Percentiles rank a stretch among this genome's conserved stretches.
These are phyloP conservation scores for Aeoliscus strigatus DNA, from an alignment of 2,797 vertebrate genomes.

Conservation along the genomic window DNA sequence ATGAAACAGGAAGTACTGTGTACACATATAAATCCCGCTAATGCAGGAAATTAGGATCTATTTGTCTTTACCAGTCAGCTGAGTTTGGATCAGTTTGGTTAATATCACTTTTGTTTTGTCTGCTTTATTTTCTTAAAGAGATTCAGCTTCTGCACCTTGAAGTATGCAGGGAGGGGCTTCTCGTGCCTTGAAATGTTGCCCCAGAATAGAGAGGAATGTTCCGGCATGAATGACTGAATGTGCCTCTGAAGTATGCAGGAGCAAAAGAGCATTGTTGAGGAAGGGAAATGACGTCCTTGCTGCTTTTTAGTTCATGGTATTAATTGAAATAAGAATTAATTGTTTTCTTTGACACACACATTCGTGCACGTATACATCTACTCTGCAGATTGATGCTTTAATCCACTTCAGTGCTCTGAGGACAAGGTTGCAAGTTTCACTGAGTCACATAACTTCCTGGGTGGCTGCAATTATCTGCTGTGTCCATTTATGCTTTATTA, in stretches of 20 bases:
- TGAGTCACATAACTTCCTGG: conserved; percentile 15
- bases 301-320: background rate
- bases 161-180: conserved; percentile 13
- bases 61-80: too few species aligned
- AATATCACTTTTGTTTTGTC: conserved; percentile 15
- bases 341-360: background rate
- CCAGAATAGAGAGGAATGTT: conserved; percentile 65
- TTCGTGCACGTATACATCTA: conserved; percentile 4
- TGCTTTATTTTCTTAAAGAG: conserved; percentile 14
- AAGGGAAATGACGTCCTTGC: conserved; percentile 18
- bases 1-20: too few species aligned
- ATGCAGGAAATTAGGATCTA: too few species aligned
- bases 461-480: conserved; percentile 24
- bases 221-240: conserved; percentile 56
- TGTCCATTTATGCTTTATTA: conserved; percentile 19
- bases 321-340: too few species aligned
- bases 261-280: conserved; percentile 32
- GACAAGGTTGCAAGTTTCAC: conserved; percentile 25
- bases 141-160: conserved; percentile 22
- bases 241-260: conserved; percentile 50
- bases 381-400: conserved; percentile 19
- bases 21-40: too few species aligned
- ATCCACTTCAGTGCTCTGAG: conserved; percentile 29
- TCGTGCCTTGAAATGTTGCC: conserved; percentile 32
- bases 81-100: too few species aligned